Evolutionary conservation across 2,888 invertebrate genomes (phyloP), one percentile per base, ranked within the genome.

Genomic region (Caenorhabditis becei): DNA sequence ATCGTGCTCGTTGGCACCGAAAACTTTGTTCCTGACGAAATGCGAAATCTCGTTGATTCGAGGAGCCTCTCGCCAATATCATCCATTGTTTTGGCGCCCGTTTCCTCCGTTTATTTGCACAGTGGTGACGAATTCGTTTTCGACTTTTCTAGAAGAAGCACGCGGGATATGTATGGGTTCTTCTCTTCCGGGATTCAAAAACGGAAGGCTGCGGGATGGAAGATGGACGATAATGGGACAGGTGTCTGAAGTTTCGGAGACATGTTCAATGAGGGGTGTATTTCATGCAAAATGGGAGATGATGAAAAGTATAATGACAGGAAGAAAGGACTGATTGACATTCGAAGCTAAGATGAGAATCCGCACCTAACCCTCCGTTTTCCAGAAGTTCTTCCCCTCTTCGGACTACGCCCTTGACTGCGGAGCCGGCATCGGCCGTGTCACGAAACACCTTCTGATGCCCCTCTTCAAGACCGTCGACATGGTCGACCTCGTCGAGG

Each of bases 401-500:
- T 62, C 32, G 11, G 71, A 77, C n/a, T 83, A 94, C 80, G 97
- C 96, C 1, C 92, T 97, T 10, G 99, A 99, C 91, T 98, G 98
- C 92, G 99, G 98, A 4, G 95, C 97, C 18, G 99, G 99, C 2
- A 98, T 99, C 87, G 99, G 99, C 0, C 93, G 99, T 87, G 95
- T 99, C 49, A 95, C 95, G 1, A 96, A 96, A 91, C 93, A 95
- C 89, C 92, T 98, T 14, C 92, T 99, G 23, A 93, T 95, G 67
- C 94, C 95, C 53, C 92, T 94, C 84, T 98, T 97, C 92, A 93
- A 94, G 14, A 82, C 65, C 59, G 90, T 90, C 23, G 90, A 90
- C 65, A 90, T 90, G 90, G 89, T 86, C n/a, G 90, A 90, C 66
- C 85, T 89, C 10, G 87, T 88, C 18, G 85, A 87, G 28, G 80